Evolutionary conservation across 1,140 invertebrate genomes (phyloP), one percentile per base, ranked within the genome.

Genomic region (Dysdera silvatica): DNA sequence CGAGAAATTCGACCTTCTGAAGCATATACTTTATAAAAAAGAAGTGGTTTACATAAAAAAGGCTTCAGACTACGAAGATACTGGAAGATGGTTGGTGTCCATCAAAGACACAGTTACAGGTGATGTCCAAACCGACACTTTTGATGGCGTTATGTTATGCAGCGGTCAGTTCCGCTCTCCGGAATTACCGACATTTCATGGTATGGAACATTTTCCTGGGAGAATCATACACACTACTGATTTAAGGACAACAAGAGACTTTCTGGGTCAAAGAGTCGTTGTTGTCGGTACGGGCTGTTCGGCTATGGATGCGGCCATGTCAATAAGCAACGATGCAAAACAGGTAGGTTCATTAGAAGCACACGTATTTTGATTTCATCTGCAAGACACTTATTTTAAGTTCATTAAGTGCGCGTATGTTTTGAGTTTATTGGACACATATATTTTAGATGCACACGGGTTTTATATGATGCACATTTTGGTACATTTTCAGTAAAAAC

Each of bases 261-360:
- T 63, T 48, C 66, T 69, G 28, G 66, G 67, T n/a, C 69, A 72
- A 52, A 65, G 51, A 8, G 69, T 72, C 18, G 47, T 74, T 4
- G 67, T 74, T 10, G 54, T 74, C 18, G 76, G 76, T 14, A 70
- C 75, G 28, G 76, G 76, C 2, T 76, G 76, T 65, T 76, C 76
- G 2, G 76, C 72, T 18, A 73, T 69, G 8, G 75, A 77, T 55
- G 73, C 74, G 29, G 75, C 74, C 8, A 72, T 74, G 8, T 75
- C 76, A 32, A 45, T 74, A n/a, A 72, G 71, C 29, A 69, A 69
- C 37, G 66, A 70, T 6, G 67, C 73, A 2, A 62, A 68, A 31
- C 49, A 75, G 71, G 74, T 75, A 70, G 31, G 37, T 6, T 4
- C 4, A 20, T 41, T n/a, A n/a, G n/a, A n/a, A n/a, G n/a, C n/a